Evolutionary conservation across 2,113 vertebrate genomes (phyloP), one percentile per base, ranked within the genome.

Genomic region (Hymenochirus boettgeri): DNA sequence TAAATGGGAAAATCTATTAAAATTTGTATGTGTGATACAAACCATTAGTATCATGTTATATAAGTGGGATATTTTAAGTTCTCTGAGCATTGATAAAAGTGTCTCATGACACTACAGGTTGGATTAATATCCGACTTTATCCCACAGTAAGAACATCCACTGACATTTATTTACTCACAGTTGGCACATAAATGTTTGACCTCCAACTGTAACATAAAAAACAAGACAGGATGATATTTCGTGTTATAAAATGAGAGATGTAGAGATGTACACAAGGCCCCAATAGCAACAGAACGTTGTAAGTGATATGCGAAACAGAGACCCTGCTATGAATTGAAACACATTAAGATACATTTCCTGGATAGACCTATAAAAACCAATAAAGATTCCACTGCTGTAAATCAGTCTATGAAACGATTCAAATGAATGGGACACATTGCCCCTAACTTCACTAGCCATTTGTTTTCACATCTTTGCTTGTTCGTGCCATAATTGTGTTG

Each of bases 171-270:
- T 48, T 21, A 22, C 13, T 48, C 21, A 48, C 46, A 22, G 18
- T 48, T 37, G 18, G 12, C 19, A 12, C 54, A 22, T 35, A 9
- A 37, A 35, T 57, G 6, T 6, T 33, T 33, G 10, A 37, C 29
- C 21, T 42, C 22, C 7, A 24, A 58, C 23, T 42, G 21, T 58
- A 39, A 23, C 35, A 25, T 39, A 42, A 58, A 22, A 35, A 58
- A 24, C 6, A 24, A 57, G 33, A 42, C 21, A 25, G 19, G 0
- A n/a, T n/a, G 35, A 8, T 35, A 13, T 57, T 33, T 10, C 29
- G 13, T 18, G 18, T 17, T 37, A 26, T 61, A 21, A 4, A 17
- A 17, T 42, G 8, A 21, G 5, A 48, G 46, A 48, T n/a, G 11
- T 21, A 48, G 18, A 19, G 46, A 42, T 42, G 13, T 17, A 42